phyloP scores from a whole-genome alignment of 2,797 vertebrate species.

The Hydrocynus forskahlii region DNA sequence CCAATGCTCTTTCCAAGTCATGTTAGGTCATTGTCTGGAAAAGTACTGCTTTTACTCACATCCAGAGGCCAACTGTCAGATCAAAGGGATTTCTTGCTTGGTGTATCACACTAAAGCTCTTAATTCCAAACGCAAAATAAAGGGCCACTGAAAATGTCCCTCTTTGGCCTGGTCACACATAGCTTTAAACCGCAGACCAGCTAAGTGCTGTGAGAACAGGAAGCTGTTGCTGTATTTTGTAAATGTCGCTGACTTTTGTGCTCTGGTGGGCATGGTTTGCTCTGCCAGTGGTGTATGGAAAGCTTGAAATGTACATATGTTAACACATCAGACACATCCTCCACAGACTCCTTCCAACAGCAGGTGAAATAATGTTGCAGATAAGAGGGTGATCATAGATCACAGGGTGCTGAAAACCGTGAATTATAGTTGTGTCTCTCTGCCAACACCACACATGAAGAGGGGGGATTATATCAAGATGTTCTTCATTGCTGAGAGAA shows the following conservation, averaged over 20 bases:
- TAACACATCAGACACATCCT: background rate
- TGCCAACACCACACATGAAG: background rate
- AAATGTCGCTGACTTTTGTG: constrained; percentile 31
- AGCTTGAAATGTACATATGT: constrained; percentile 7
- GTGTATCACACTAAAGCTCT: constrained; percentile 25
- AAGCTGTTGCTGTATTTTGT: constrained; percentile 45
- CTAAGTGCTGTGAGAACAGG: constrained; percentile 39
- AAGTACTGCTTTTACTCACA: constrained; percentile 46
- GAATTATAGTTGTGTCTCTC: background rate
- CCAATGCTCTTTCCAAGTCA: constrained; percentile 42
- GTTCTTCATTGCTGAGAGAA: background rate
- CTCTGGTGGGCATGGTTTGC: constrained; percentile 1
- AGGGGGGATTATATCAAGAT: background rate
- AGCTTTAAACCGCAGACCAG: constrained; percentile 23
- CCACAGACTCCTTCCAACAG: background rate
- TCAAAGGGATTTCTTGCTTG: constrained; percentile 41
- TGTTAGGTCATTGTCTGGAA: constrained; percentile 55
- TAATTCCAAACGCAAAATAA: constrained; percentile 37
- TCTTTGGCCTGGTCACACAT: constrained; percentile 28
- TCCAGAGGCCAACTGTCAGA: constrained; percentile 38
- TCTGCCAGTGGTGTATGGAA: constrained; percentile 3
- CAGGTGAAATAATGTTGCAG: background rate
- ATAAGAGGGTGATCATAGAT: background rate
- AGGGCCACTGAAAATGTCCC: constrained; percentile 31
- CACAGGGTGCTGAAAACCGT: background rate